A percentile compares a stretch with the other conserved stretches of the same genome.
Evolutionary conservation across 2,888 invertebrate genomes (phyloP).

Genomic region (Choristoneura rosaceana): DNA sequence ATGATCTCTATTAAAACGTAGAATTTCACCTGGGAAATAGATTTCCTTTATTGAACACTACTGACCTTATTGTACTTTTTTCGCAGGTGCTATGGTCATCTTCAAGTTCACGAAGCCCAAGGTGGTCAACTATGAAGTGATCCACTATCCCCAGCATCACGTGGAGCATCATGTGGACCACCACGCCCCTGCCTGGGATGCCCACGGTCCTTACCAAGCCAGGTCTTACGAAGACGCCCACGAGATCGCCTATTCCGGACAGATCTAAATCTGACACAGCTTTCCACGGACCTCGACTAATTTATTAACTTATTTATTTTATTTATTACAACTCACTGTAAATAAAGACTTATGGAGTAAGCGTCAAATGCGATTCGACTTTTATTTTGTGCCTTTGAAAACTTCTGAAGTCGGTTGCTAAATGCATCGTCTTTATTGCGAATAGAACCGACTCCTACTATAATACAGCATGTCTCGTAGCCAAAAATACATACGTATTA

Average conservation of each 20-base stretch:
- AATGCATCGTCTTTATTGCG: not conserved
- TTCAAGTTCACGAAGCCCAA: slow-evolving; percentile 95
- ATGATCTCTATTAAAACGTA: too few relatives aligned
- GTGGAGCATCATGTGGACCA: slow-evolving; percentile 89
- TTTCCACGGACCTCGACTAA: slow-evolving; percentile 78
- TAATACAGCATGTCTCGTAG: not conserved
- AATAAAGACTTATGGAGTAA: slow-evolving; percentile 76
- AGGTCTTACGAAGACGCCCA: slow-evolving; percentile 85
- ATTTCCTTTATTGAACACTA: not conserved
- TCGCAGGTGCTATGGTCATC: slow-evolving; percentile 89
- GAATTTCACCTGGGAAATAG: not conserved
- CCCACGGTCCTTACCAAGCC: slow-evolving; percentile 87
- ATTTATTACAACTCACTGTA: slow-evolving; percentile 75
- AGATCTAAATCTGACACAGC: slow-evolving; percentile 67
- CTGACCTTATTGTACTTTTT: slow-evolving; percentile 20
- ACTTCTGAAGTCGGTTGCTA: slow-evolving; percentile 10
- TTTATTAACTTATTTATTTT: slow-evolving; percentile 76
- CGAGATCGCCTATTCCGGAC: slow-evolving; percentile 86
- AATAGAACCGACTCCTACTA: not conserved
- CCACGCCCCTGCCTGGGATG: slow-evolving; percentile 81
- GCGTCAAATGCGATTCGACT: slow-evolving; percentile 65
- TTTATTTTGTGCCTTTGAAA: slow-evolving; percentile 52
- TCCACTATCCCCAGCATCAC: slow-evolving; percentile 91
- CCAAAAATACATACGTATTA: not conserved
- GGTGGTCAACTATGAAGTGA: slow-evolving; percentile 94